phyloP scores from a whole-genome alignment of 2,113 vertebrate genomes.

The Tachysurus fulvidraco region DNA sequence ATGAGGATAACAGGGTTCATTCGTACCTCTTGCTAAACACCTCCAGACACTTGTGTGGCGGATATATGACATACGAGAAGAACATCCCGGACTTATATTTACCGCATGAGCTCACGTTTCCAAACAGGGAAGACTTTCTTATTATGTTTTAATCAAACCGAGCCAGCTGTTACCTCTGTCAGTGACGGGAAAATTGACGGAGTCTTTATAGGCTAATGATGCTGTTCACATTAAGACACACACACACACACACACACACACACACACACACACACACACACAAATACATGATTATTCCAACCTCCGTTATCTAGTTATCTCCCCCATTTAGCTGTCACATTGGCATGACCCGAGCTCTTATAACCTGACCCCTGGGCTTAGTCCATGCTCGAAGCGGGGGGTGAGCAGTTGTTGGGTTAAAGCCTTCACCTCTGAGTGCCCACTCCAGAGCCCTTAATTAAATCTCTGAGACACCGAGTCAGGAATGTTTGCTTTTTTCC shows the following conservation, averaged over 20 bases:
- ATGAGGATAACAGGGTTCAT: no score
- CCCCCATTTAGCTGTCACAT: slow-evolving; percentile 63
- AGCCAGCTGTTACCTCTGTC: background rate
- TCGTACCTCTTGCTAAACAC: background rate
- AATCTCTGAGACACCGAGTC: slow-evolving; percentile 78
- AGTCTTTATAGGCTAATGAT: background rate
- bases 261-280: slow-evolving; percentile 23
- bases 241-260: background rate
- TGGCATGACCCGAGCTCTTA: slow-evolving; percentile 61
- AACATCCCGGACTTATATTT: background rate
- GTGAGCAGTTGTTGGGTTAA: slow-evolving; percentile 51
- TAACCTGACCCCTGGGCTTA: slow-evolving; percentile 63
- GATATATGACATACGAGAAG: background rate
- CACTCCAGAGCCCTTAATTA: slow-evolving; percentile 79
- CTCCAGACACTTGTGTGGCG: background rate
- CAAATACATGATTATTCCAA: slow-evolving; percentile 18
- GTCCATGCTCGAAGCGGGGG: slow-evolving; percentile 47
- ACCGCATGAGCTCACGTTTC: background rate
- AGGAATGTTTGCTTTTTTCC: slow-evolving; percentile 84
- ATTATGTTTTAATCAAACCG: background rate
- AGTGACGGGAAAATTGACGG: background rate
- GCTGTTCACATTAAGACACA: background rate
- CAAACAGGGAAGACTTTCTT: background rate
- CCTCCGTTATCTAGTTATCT: slow-evolving; percentile 37
- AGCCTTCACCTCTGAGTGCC: slow-evolving; percentile 64